Conservation (phyloP, 2,888 invertebrate species). For the Pristionchus arcanus region DNA sequence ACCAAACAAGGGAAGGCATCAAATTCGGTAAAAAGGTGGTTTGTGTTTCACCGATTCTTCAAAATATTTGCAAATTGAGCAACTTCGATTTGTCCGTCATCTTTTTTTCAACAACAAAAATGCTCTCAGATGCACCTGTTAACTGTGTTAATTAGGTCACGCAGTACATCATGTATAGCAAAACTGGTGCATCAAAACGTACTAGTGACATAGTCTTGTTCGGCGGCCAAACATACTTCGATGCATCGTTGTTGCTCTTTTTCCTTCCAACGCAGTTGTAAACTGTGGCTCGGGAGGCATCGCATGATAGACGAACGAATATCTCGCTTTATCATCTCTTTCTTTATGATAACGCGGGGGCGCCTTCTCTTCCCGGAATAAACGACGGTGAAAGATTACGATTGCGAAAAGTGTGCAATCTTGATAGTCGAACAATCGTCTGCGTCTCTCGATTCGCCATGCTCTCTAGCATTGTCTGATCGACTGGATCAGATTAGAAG, state of each 20-base stretch:
- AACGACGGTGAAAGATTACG: not conserved
- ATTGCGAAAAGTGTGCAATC: not conserved
- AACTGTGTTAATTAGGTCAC: too few species aligned
- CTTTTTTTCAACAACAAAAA: too few species aligned
- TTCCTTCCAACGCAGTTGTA: not conserved
- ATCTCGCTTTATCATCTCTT: not conserved
- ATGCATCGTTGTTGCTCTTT: not conserved
- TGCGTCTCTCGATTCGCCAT: not conserved
- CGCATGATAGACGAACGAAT: conserved; percentile 1
- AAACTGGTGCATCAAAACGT: too few species aligned
- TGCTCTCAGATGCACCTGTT: too few species aligned
- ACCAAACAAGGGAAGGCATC: too few species aligned
- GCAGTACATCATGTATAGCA: too few species aligned
- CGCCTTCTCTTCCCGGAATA: not conserved
- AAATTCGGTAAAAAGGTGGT: too few species aligned
- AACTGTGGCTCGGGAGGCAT: not conserved
- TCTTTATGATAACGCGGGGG: conserved; percentile 30
- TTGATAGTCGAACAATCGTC: not conserved
- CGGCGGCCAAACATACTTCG: not conserved
- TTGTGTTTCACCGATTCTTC: too few species aligned
- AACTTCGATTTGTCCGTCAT: too few species aligned
- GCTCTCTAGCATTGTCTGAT: too few species aligned
- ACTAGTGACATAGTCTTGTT: too few species aligned
- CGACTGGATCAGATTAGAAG: not conserved
- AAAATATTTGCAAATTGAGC: too few species aligned